Evolutionary conservation across 2,888 invertebrate genomes (phyloP).

Genomic region (Xestia xanthographa): DNA sequence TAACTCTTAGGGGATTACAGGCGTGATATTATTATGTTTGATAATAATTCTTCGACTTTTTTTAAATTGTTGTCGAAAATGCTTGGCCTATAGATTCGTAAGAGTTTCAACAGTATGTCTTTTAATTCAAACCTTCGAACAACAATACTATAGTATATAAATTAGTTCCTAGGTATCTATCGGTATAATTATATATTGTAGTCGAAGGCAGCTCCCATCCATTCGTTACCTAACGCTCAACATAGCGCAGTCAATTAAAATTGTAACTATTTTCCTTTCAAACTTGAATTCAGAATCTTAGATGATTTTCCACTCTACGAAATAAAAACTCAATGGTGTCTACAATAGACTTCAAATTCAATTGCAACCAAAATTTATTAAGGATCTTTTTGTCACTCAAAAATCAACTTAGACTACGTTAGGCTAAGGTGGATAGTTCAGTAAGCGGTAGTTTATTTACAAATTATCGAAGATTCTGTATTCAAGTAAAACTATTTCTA

Average conservation of each 20-base stretch:
- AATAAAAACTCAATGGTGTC: neutral
- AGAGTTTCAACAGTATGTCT: conserved; percentile 18
- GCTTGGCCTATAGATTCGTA: neutral
- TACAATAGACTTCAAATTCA: neutral
- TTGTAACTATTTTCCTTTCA: conserved; percentile 32
- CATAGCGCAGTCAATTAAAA: conserved; percentile 67
- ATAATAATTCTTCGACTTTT: neutral
- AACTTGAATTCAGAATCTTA: conserved; percentile 24
- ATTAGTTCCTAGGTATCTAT: conserved; percentile 46
- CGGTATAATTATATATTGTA: conserved; percentile 41
- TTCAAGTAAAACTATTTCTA: conserved; percentile 27
- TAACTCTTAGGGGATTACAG: too few species aligned
- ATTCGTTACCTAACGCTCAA: conserved; percentile 49
- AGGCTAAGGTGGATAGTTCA: neutral
- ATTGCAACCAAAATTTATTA: neutral
- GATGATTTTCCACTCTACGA: neutral
- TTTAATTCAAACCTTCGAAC: conserved; percentile 25
- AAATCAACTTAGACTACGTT: neutral
- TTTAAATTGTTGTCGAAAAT: neutral
- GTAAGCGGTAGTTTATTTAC: neutral
- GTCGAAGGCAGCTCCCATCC: conserved; percentile 45
- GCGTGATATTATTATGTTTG: too few species aligned
- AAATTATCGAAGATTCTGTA: conserved; percentile 20
- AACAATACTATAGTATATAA: conserved; percentile 41
- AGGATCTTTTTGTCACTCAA: neutral